phyloP scores from a whole-genome alignment of 2,797 vertebrate species.

The Gymnopithys bicolor region DNA sequence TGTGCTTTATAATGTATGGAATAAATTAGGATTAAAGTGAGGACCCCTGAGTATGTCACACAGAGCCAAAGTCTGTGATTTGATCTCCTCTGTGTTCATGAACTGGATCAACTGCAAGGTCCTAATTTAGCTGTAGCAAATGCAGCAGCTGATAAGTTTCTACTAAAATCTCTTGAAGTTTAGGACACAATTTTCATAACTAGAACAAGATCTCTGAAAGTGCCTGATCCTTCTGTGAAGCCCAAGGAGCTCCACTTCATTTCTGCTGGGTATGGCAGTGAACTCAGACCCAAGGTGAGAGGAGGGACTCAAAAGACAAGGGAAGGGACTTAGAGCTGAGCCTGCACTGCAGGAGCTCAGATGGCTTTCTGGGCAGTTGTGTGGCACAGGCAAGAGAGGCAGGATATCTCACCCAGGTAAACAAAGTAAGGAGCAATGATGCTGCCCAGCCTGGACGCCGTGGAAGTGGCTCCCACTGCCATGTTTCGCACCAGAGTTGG shows the following conservation, averaged over 20 bases:
- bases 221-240: neutral
- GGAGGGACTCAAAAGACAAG: neutral
- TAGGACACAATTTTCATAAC: neutral
- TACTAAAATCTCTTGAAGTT: neutral
- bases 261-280: neutral
- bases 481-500: slow-evolving; percentile 88
- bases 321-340: neutral
- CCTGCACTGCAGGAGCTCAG: neutral
- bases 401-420: slow-evolving; percentile 83
- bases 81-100: slow-evolving; percentile 13
- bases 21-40: neutral
- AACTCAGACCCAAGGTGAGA: neutral
- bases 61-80: neutral
- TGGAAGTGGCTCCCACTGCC: slow-evolving; percentile 90
- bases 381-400: neutral
- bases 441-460: slow-evolving; percentile 89
- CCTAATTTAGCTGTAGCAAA: slow-evolving; percentile 35
- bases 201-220: neutral
- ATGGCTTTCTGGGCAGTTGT: neutral
- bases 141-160: neutral
- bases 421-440: slow-evolving; percentile 92
- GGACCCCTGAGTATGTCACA: neutral
- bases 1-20: neutral
- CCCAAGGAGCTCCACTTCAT: neutral
- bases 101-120: neutral